A percentile compares a stretch with the other conserved stretches of the same genome.
Conservation (phyloP, 1,140 invertebrate species). For the Leptinotarsa undecemlineata region DNA sequence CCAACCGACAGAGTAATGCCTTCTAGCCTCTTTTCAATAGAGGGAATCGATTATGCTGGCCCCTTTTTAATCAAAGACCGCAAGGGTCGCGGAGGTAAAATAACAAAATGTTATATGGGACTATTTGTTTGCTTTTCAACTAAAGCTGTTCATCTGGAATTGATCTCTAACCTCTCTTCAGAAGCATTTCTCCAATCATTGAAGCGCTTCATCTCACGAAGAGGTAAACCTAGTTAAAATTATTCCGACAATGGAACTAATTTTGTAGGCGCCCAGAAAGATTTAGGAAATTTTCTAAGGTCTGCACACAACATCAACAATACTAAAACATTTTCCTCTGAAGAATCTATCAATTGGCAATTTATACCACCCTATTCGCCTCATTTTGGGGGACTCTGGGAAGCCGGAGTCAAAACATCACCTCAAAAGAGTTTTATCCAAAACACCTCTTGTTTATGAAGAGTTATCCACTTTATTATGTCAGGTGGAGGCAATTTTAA, state of each 20-base stretch:
- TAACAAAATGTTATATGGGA: slow-evolving; percentile 42
- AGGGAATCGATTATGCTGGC: no score
- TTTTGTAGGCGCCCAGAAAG: slow-evolving; percentile 28
- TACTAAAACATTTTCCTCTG: neutral
- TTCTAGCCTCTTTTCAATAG: no score
- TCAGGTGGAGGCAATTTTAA: slow-evolving; percentile 41
- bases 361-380: slow-evolving; percentile 43
- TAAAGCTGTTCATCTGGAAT: slow-evolving; percentile 52
- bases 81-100: no score
- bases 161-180: slow-evolving; percentile 40
- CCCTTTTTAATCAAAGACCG: no score
- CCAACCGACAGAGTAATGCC: no score
- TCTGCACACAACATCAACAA: neutral
- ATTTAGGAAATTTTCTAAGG: neutral
- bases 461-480: slow-evolving; percentile 31
- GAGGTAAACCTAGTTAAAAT: slow-evolving; percentile 42
- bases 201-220: no score
- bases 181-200: neutral
- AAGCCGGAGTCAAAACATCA: slow-evolving; percentile 49
- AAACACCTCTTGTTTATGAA: slow-evolving; percentile 32
- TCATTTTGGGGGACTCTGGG: slow-evolving; percentile 50
- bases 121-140: slow-evolving; percentile 47
- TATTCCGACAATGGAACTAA: slow-evolving; percentile 40
- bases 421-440: slow-evolving; percentile 32
- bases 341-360: slow-evolving; percentile 8